A percentile compares a stretch with the other conserved stretches of the same genome.
Conservation (phyloP, 2,888 invertebrate species). For the Tachina grossa region DNA sequence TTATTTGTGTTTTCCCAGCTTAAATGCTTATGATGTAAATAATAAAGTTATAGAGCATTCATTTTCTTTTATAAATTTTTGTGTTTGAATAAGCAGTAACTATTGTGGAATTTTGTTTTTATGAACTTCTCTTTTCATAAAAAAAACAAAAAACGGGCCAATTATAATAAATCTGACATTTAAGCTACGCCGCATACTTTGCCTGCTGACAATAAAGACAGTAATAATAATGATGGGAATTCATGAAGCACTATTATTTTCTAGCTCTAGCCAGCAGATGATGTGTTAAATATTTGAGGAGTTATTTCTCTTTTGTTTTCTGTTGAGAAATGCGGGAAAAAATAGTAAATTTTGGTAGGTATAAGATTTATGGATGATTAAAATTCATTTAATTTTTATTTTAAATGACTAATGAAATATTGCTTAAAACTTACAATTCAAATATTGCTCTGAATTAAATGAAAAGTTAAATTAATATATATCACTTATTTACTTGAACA, state of each 20-base stretch:
- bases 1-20: background rate
- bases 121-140: background rate
- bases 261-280: constrained; percentile 48
- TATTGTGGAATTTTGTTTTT: constrained; percentile 13
- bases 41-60: background rate
- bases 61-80: constrained; percentile 5
- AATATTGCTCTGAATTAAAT: background rate
- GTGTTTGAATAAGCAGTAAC: constrained; percentile 3
- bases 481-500: too few species aligned
- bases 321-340: constrained; percentile 12
- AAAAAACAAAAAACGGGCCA: constrained; percentile 16
- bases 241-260: constrained; percentile 21
- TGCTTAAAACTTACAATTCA: too few species aligned
- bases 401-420: background rate
- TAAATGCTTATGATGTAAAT: background rate
- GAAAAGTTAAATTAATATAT: too few species aligned
- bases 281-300: constrained; percentile 38
- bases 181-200: constrained; percentile 45
- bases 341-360: background rate
- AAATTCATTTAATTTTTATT: background rate
- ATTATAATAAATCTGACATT: constrained; percentile 67
- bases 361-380: constrained; percentile 11
- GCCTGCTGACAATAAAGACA: constrained; percentile 4
- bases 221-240: constrained; percentile 19
- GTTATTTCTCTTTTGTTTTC: background rate